phyloP scores from a whole-genome alignment of 2,797 vertebrate genomes.

The Parotocinclus haroldoi region DNA sequence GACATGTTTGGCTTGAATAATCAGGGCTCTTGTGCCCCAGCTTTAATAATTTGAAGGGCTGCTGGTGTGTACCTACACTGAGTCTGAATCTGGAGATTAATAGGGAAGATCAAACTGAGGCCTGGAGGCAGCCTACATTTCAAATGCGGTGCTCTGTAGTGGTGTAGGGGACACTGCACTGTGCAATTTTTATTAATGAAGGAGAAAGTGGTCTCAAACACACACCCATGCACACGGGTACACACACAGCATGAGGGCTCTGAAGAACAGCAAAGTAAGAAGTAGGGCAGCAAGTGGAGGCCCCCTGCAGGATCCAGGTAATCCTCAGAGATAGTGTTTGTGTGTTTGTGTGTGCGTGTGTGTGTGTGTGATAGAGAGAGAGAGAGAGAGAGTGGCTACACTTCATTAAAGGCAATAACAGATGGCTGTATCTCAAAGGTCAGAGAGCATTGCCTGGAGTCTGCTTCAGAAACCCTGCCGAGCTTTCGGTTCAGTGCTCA shows the following conservation, averaged over 20 bases:
- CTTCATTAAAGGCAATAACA: conserved; percentile 49
- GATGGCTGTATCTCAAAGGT: conserved; percentile 39
- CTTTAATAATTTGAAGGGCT: conserved; percentile 37
- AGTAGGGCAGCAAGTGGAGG: conserved; percentile 19
- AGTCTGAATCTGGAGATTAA: conserved; percentile 38
- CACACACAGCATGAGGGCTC: not conserved
- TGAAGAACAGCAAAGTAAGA: conserved; percentile 18
- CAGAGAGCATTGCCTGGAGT: conserved; percentile 19
- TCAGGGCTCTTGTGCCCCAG: not conserved
- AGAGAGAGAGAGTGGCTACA: conserved; percentile 27
- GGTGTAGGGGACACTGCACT: conserved; percentile 23
- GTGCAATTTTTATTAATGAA: conserved; percentile 30
- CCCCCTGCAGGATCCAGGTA: conserved; percentile 23
- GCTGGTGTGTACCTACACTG: conserved; percentile 6
- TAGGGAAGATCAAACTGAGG: conserved; percentile 37
- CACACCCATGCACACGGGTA: conserved; percentile 7
- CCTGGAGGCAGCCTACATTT: conserved; percentile 34
- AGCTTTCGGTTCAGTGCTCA: conserved; percentile 1
- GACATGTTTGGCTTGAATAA: conserved; percentile 30
- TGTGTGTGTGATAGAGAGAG: too few species aligned
- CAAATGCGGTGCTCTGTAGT: conserved; percentile 11
- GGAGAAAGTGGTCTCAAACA: not conserved
- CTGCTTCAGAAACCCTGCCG: conserved; percentile 24
- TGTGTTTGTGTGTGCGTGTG: not conserved
- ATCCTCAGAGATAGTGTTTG: conserved; percentile 15